Conservation (phyloP, 2,113 vertebrate species). For the Bubo bubo region DNA sequence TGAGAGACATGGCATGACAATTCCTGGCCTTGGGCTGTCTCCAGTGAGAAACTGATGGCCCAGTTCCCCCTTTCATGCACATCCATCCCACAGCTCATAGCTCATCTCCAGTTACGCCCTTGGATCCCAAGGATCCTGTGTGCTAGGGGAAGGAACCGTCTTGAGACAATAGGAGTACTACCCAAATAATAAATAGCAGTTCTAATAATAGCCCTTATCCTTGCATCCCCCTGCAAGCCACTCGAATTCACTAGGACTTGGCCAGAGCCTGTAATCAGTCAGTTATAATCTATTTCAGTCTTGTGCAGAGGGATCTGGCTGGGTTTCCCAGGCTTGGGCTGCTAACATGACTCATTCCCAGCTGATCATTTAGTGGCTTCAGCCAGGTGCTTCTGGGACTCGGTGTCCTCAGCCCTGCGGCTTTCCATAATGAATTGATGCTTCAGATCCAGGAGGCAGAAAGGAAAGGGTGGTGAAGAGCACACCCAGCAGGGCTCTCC, state of each 20-base stretch:
- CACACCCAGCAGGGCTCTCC: not conserved
- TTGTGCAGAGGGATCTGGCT: constrained; percentile 1
- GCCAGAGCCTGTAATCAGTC: not conserved
- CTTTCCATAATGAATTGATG: not conserved
- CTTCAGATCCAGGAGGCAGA: not conserved
- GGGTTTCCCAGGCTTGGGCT: not conserved
- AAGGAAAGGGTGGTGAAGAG: not conserved
- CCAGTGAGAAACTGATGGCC: fast-evolving
- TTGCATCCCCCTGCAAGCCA: not conserved
- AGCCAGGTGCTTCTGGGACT: constrained; percentile 48
- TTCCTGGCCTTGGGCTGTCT: not conserved
- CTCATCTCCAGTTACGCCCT: constrained; percentile 33
- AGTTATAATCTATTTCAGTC: constrained; percentile 18
- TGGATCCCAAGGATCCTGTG: not conserved
- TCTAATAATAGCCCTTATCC: constrained; percentile 20
- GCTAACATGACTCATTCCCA: constrained; percentile 35
- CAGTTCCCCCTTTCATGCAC: not conserved
- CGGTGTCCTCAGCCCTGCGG: not conserved
- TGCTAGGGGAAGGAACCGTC: not conserved
- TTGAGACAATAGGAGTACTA: not conserved
- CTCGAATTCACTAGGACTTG: not conserved
- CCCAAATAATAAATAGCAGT: not conserved
- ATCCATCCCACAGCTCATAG: not conserved
- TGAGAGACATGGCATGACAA: fast-evolving
- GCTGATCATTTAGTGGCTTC: constrained; percentile 2